These are phyloP conservation scores for Heliconius hermathena DNA, from an alignment of 1,140 invertebrate species.

Conservation along the genomic window DNA sequence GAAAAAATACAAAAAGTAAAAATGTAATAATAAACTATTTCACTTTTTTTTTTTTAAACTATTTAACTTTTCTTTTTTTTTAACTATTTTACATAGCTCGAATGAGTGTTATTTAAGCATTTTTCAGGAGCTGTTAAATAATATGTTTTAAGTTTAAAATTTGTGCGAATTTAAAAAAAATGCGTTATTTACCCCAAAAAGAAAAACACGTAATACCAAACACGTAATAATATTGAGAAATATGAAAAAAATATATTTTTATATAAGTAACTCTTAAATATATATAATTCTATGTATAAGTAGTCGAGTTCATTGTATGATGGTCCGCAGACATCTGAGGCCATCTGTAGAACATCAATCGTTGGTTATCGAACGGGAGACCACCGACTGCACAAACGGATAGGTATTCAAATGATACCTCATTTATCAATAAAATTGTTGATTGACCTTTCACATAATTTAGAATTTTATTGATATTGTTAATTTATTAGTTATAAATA, in stretches of 20 bases:
- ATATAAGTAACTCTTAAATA: background rate
- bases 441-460: background rate
- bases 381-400: slow-evolving; percentile 6
- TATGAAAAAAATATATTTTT: background rate
- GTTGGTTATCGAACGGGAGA: slow-evolving; percentile 17
- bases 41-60: too few relatives aligned
- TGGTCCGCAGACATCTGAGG: slow-evolving; percentile 28
- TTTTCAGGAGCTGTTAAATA: too few relatives aligned
- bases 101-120: too few relatives aligned
- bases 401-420: background rate
- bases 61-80: too few relatives aligned
- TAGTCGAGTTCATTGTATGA: slow-evolving; percentile 21
- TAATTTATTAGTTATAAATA: background rate
- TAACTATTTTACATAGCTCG: too few relatives aligned
- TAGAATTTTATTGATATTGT: background rate
- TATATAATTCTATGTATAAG: background rate
- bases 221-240: too few relatives aligned
- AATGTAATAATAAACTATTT: too few relatives aligned
- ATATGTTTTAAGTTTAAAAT: too few relatives aligned
- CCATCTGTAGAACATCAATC: slow-evolving; percentile 20
- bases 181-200: background rate
- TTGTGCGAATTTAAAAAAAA: too few relatives aligned
- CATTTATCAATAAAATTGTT: background rate
- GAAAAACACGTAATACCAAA: background rate
- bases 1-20: too few relatives aligned